Evolutionary conservation across 2,888 invertebrate species (phyloP), one percentile per base, ranked within the genome.

Genomic region (Stenotaenia linearis): DNA sequence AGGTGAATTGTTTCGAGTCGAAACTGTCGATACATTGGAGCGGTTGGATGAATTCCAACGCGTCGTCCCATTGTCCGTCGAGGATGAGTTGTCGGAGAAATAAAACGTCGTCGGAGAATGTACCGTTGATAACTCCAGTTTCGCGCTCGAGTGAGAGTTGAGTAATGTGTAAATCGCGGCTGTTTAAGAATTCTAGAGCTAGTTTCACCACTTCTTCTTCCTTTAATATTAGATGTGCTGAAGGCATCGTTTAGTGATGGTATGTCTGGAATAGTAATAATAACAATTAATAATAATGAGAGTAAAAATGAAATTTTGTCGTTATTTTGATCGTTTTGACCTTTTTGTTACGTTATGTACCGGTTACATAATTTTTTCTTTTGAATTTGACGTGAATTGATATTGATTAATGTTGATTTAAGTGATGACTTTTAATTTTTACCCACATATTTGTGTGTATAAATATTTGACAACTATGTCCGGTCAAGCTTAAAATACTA

Each of bases 21-120:
- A 97, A 97, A 61, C 92, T 90, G 23, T 88, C 92, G 18, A 88
- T 83, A 7, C 85, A 83, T 81, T 94, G 93, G 79, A 98, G 89
- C 0, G 98, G 98, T 88, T 97, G 96, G 81, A 97, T 93, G 87
- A 98, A 98, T 86, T 97, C 97, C 81, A 97, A 88, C 0, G 95
- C 97, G 86, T 97, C 97, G 87, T 98, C 97, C 98, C 98, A 98
- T 87, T 97, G 96, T 21, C 98, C 98, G 86, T 98, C 98, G 79
- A 98, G 90, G 83, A 98, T 96, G 78, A 98, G 90, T 87, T 97
- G 97, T 21, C 97, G 90, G 23, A 98, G 89, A 87, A 98, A 98
- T 75, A 98, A 90, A 50, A 96, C 92, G 87, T 98, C 98, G 87
- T 97, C 96, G 15, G 96, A 95, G 86, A 91, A 97, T 85, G 92